phyloP scores from a whole-genome alignment of 2,113 vertebrate genomes.

The Ammodramus savannarum region DNA sequence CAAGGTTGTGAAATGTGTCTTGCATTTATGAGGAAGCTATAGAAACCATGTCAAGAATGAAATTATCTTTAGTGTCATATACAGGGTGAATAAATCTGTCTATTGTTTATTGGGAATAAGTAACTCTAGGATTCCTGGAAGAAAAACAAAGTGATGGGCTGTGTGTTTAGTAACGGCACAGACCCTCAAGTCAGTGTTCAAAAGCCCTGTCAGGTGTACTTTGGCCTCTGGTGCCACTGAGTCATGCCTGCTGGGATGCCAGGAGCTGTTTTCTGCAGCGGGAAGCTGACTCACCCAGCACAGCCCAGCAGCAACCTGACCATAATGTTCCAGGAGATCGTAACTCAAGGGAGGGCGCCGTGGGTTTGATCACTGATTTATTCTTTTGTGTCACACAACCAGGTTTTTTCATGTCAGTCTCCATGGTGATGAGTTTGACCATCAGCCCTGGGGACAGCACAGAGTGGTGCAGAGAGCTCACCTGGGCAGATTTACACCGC shows the following conservation, averaged over 20 bases:
- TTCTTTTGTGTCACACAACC: constrained; percentile 5
- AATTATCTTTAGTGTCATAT: constrained; percentile 35
- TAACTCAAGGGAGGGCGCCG: neutral
- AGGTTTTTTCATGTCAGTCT: neutral
- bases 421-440: constrained; percentile 46
- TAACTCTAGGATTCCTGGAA: constrained; percentile 16
- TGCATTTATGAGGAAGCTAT: neutral
- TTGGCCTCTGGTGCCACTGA: neutral
- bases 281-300: neutral
- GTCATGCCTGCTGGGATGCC: neutral
- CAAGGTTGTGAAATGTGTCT: constrained; percentile 34
- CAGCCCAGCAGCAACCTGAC: neutral
- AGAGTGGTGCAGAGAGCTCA: neutral
- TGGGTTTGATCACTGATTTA: constrained; percentile 20
- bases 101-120: constrained; percentile 60
- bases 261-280: neutral
- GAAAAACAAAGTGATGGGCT: constrained; percentile 25
- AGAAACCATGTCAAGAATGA: neutral
- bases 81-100: constrained; percentile 16
- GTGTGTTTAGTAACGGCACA: neutral
- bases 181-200: neutral
- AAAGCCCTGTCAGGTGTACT: neutral
- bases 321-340: neutral
- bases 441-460: neutral
- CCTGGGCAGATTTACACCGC: neutral